phyloP scores from a whole-genome alignment of 2,113 vertebrate species.

The Gavia stellata region DNA sequence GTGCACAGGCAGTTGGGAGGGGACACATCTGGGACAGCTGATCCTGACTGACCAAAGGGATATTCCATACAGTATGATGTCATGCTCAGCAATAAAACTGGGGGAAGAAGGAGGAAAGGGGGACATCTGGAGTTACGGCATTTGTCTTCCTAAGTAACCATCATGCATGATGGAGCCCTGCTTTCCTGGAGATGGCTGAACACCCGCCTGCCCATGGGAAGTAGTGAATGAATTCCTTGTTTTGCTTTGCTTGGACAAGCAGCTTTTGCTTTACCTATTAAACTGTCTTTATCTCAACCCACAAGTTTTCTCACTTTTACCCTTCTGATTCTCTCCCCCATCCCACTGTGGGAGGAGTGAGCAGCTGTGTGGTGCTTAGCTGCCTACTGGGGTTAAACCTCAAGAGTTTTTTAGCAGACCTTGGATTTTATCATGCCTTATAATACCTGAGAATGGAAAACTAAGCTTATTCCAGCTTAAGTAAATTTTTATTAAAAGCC shows the following conservation, averaged over 20 bases:
- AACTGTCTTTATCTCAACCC: background rate
- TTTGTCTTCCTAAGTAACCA: background rate
- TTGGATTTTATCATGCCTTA: background rate
- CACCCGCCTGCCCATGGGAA: background rate
- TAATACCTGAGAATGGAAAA: background rate
- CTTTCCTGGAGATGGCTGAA: background rate
- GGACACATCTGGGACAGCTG: background rate
- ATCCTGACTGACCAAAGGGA: background rate
- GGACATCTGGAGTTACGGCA: fast-evolving
- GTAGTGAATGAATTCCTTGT: background rate
- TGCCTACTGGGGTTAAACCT: background rate
- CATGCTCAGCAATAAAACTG: background rate
- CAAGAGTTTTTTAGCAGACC: background rate
- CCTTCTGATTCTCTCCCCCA: background rate
- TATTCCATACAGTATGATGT: background rate
- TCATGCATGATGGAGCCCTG: fast-evolving
- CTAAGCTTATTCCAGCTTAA: background rate
- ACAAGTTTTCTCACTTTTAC: background rate
- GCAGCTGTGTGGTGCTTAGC: background rate
- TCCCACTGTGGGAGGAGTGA: fast-evolving
- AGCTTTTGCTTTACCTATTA: background rate
- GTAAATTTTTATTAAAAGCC: background rate
- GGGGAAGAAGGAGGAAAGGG: background rate
- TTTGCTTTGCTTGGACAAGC: background rate
- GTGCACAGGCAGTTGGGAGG: background rate